Base-by-base conservation (phyloP, 2,797 vertebrate species). In the Rhinophrynus dorsalis region DNA sequence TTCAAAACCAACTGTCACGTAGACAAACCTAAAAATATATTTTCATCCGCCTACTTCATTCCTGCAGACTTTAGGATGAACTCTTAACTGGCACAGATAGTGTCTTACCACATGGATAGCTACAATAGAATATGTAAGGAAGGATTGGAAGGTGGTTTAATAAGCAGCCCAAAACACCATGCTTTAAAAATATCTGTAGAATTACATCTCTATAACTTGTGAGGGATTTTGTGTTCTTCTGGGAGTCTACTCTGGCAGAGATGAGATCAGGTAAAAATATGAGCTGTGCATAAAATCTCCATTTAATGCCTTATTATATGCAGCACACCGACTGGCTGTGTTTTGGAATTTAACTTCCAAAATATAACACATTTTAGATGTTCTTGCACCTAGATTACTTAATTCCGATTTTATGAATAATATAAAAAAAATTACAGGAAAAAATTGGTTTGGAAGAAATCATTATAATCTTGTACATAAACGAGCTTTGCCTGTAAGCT, bases 291-390 rank as follows among this genome's bases (percentile, higher is more conserved):
- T 56, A 63, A 63, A 63, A 55, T 20, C 23, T 47, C 64, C 17
- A 63, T 64, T 56, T 62, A 63, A 18, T 45, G 45, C 15, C 42
- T 35, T 63, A 54, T 63, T 62, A 56, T 35, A 57, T 50, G 18
- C 35, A 23, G 33, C 12, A 45, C 26, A 70, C 8, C 63, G 58
- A 15, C 58, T 55, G 51, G 21, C 27, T 54, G 29, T n/a, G 27
- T 35, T 30, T 13, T 24, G 11, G 15, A 27, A 62, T 62, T 62
- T 42, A 62, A 20, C 35, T 23, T 3, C 1, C 42, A 45, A 17
- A 42, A 10, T 27, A 5, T 13, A 45, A 11, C 50, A 12, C 15
- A 23, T 52, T 38, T 68, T 15, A 51, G 7, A 68, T 60, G 3
- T 42, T 52, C 18, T 18, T 26, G 5, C 26, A 3, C n/a, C 3